Conservation (phyloP, 2,888 invertebrate species). For the Tipula confusa region DNA sequence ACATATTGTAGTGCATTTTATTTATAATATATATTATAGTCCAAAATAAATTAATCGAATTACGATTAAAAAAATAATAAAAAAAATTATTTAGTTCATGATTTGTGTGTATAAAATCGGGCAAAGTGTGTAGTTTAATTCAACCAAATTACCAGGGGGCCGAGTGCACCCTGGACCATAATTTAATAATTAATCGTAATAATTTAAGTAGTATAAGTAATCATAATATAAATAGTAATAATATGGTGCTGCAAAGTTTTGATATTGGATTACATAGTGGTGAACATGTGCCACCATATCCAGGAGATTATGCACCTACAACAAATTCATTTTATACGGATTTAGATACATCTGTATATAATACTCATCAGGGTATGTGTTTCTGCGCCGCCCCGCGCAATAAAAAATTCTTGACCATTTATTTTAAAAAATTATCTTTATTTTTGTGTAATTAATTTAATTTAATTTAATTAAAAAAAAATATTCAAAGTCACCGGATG, state of each 20-base stretch:
- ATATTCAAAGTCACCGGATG: constrained; percentile 35
- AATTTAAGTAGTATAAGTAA: background rate
- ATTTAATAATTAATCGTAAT: background rate
- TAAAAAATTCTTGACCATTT: background rate
- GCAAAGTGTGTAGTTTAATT: constrained; percentile 35
- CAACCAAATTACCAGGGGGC: constrained; percentile 34
- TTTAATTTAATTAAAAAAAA: background rate
- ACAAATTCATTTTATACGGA: constrained; percentile 45
- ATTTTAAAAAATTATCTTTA: too few relatives aligned
- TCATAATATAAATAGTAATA: constrained; percentile 4
- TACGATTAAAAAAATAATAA: too few relatives aligned
- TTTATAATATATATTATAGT: background rate
- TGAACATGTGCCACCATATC: constrained; percentile 43
- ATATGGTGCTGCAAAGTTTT: constrained; percentile 48
- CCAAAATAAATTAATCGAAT: background rate
- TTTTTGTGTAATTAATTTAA: constrained; percentile 21
- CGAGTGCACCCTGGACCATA: constrained; percentile 34
- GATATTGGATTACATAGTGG: constrained; percentile 41
- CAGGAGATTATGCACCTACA: constrained; percentile 44
- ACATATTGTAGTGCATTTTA: background rate
- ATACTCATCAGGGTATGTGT: constrained; percentile 43
- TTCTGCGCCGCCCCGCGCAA: background rate
- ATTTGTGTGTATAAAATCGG: constrained; percentile 7
- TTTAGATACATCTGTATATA: constrained; percentile 49
- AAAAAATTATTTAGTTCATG: too few relatives aligned